Percentiles rank a stretch among this genome's conserved stretches.
phyloP scores from a whole-genome alignment of 64 coral and sea anemone species.

The Actinia tenebrosa region DNA sequence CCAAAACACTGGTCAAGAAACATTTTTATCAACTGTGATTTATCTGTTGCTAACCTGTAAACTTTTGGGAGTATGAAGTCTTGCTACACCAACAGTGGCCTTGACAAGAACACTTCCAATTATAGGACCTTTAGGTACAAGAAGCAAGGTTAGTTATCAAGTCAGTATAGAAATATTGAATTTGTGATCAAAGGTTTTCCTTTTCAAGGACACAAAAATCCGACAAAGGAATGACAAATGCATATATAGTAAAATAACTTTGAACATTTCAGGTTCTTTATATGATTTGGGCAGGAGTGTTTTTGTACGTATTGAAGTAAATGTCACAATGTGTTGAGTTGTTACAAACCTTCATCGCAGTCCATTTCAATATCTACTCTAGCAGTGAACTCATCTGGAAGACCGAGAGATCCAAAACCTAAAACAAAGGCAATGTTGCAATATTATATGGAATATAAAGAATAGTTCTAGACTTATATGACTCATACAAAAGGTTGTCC shows the following conservation, averaged over 20 bases:
- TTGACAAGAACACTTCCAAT: constrained; percentile 74
- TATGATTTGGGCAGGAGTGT: too few species aligned
- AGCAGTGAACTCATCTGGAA: constrained; percentile 63
- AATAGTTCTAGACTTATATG: too few species aligned
- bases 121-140: constrained; percentile 46
- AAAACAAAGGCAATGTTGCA: not conserved
- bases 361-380: constrained; percentile 87
- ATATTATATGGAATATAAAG: too few species aligned
- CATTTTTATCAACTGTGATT: not conserved
- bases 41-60: constrained; percentile 26
- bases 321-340: not conserved
- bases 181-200: too few species aligned
- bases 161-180: too few species aligned
- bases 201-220: not conserved
- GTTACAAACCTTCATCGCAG: constrained; percentile 23
- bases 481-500: too few species aligned
- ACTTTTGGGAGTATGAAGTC: constrained; percentile 72
- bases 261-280: too few species aligned
- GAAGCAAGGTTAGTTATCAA: not conserved
- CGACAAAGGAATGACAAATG: not conserved
- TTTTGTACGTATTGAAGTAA: not conserved
- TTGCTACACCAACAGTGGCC: constrained; percentile 66
- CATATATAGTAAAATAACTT: too few species aligned
- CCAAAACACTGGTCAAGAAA: not conserved
- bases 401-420: constrained; percentile 29